These are phyloP conservation scores for Mythimna lalbum DNA, from an alignment of 2,888 invertebrate genomes.

Conservation along the genomic window DNA sequence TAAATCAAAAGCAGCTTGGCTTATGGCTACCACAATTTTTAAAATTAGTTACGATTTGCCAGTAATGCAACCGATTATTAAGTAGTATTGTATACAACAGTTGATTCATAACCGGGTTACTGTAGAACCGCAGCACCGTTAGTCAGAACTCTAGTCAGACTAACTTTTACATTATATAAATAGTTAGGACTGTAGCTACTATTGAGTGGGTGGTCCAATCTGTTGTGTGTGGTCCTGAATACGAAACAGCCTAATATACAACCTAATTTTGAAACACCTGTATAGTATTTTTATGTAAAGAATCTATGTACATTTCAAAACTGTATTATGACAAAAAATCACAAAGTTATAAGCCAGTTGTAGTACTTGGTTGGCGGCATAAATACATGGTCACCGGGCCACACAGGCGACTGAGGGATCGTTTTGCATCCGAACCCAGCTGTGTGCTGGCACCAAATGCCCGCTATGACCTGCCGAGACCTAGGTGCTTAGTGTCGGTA, in stretches of 20 bases:
- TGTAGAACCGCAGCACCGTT: conserved; percentile 35
- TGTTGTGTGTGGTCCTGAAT: conserved; percentile 33
- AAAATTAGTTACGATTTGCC: neutral
- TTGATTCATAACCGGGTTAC: conserved; percentile 28
- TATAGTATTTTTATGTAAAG: too few species aligned
- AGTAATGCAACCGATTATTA: conserved; percentile 26
- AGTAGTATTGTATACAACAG: conserved; percentile 23
- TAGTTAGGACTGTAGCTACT: conserved; percentile 1
- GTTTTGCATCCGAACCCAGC: too few species aligned
- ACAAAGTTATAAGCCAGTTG: too few species aligned
- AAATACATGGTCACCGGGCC: too few species aligned
- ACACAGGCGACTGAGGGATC: too few species aligned
- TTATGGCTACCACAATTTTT: conserved; percentile 1
- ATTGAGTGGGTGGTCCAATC: conserved; percentile 40
- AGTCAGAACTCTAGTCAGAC: conserved; percentile 24
- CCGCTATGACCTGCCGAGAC: too few species aligned
- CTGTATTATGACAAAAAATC: too few species aligned
- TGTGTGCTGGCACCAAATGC: too few species aligned
- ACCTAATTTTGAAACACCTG: too few species aligned
- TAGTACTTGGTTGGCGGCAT: too few species aligned
- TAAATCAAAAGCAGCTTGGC: neutral
- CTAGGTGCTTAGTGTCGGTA: too few species aligned
- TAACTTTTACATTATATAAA: conserved; percentile 8
- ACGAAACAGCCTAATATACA: neutral
- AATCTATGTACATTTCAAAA: too few species aligned